A percentile compares a stretch with the other conserved stretches of the same genome.
phyloP scores from a whole-genome alignment of 2,113 vertebrate genomes.

The Haemorhous mexicanus region DNA sequence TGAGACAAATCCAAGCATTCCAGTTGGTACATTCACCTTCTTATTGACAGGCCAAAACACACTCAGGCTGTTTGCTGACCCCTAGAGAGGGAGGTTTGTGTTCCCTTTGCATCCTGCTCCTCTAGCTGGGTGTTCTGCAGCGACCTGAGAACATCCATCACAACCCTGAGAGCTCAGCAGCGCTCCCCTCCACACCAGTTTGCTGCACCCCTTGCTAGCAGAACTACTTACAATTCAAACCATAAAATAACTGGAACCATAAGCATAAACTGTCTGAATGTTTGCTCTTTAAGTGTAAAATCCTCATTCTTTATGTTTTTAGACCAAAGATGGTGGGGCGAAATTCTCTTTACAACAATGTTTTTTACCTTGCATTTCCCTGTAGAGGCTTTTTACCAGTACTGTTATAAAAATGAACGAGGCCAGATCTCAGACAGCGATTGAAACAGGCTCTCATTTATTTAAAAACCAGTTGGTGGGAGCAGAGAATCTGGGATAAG shows the following conservation, averaged over 20 bases:
- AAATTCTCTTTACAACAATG: neutral
- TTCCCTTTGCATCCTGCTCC: neutral
- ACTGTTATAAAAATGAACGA: no score
- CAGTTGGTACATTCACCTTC: neutral
- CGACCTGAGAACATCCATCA: neutral
- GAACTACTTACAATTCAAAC: neutral
- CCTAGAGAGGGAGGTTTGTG: neutral
- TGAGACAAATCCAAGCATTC: neutral
- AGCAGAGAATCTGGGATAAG: no score
- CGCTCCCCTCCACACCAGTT: neutral
- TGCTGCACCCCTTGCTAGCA: neutral
- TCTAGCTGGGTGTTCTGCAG: neutral
- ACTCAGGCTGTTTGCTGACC: neutral
- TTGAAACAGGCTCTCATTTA: no score
- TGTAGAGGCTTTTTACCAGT: neutral
- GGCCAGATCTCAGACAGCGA: no score
- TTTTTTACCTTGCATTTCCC: neutral
- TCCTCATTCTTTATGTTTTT: neutral
- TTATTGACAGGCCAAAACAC: neutral
- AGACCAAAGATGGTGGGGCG: neutral
- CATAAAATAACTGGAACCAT: neutral
- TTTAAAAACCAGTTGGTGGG: no score
- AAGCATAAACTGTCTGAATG: neutral
- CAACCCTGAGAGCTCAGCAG: neutral
- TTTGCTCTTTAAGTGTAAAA: neutral